Conservation (phyloP, 1,140 invertebrate species). For the Procambarus virginalis region DNA sequence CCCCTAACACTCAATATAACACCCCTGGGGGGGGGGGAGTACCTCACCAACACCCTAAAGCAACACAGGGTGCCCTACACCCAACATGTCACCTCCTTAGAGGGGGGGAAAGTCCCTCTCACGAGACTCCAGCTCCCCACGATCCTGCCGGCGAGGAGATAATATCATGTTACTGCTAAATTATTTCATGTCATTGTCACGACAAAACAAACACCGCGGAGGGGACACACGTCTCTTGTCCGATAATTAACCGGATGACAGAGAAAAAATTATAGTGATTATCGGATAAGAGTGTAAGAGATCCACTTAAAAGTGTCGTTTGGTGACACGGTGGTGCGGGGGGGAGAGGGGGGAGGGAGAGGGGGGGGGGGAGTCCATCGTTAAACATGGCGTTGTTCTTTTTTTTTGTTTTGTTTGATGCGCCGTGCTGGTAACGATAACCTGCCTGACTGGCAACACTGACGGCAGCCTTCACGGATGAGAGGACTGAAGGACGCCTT, state of each 20-base stretch:
- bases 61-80: no score
- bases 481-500: conserved; percentile 3
- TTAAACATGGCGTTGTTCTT: neutral
- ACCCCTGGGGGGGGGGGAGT: no score
- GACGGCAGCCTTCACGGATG: conserved; percentile 29
- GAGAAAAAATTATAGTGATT: neutral
- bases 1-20: no score
- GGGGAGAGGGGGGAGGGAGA: no score
- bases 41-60: no score
- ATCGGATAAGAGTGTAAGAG: neutral
- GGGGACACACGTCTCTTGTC: neutral
- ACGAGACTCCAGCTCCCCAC: neutral
- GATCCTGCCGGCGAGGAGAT: neutral
- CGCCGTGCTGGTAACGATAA: neutral
- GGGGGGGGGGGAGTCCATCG: no score
- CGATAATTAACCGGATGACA: neutral
- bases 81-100: no score
- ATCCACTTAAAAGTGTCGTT: conserved; percentile 13
- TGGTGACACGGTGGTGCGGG: neutral
- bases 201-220: neutral
- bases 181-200: neutral
- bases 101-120: no score
- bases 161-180: neutral
- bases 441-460: conserved; percentile 1
- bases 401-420: neutral